These are phyloP conservation scores for Pseudococcus viburni DNA, from an alignment of 2,888 invertebrate species.

Conservation along the genomic window DNA sequence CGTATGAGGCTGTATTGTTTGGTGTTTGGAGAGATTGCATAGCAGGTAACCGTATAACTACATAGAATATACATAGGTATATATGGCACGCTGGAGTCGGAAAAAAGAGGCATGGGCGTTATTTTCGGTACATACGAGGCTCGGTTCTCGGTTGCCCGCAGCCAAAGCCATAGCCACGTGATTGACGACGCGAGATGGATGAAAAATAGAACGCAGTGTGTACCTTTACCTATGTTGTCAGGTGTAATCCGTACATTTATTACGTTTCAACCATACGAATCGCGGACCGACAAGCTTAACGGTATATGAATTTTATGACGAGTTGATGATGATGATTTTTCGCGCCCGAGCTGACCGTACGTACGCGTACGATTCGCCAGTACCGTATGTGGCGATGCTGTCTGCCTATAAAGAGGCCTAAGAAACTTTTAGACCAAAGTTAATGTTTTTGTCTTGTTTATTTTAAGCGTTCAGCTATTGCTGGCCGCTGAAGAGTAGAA, in stretches of 20 bases:
- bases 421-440: background rate
- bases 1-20: slow-evolving; percentile 8
- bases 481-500: background rate
- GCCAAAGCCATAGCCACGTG: slow-evolving; percentile 32
- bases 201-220: slow-evolving; percentile 52
- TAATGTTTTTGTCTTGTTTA: slow-evolving; percentile 58
- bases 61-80: background rate
- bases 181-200: slow-evolving; percentile 51
- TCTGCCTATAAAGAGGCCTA: no score
- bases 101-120: slow-evolving; percentile 15
- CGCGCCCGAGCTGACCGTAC: background rate
- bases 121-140: slow-evolving; percentile 28
- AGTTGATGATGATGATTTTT: slow-evolving; percentile 48
- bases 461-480: background rate
- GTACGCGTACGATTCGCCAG: background rate
- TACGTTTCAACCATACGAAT: slow-evolving; percentile 29
- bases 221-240: slow-evolving; percentile 5
- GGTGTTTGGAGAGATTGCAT: slow-evolving; percentile 4
- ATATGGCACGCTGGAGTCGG: background rate
- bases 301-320: slow-evolving; percentile 57
- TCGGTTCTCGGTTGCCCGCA: slow-evolving; percentile 3
- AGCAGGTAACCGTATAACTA: background rate
- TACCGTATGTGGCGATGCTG: background rate
- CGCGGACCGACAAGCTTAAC: background rate
- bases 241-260: slow-evolving; percentile 57